These are phyloP conservation scores for Brachypodius melanocephalos DNA, from an alignment of 2,113 vertebrate genomes.

Conservation along the genomic window DNA sequence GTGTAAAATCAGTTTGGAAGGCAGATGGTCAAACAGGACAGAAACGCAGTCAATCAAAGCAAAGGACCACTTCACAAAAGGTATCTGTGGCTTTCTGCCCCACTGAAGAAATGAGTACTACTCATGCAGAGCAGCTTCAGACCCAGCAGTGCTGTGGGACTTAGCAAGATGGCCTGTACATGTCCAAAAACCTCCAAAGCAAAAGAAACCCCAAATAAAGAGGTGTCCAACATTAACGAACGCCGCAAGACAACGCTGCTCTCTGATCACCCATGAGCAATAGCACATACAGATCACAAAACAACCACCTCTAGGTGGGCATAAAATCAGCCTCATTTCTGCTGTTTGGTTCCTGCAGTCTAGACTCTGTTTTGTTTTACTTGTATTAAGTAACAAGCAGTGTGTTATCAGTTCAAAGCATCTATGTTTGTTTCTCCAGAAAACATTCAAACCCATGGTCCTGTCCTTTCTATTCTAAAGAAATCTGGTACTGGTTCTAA, in stretches of 20 bases:
- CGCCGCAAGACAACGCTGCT: background rate
- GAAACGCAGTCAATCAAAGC: background rate
- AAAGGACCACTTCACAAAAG: background rate
- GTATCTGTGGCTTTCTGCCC: background rate
- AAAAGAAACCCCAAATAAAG: background rate
- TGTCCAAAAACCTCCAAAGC: background rate
- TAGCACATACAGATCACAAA: background rate
- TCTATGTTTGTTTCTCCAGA: background rate
- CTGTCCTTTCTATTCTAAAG: background rate
- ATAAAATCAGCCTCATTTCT: background rate
- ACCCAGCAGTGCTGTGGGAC: background rate
- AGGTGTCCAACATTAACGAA: rapidly evolving
- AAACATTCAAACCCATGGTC: background rate
- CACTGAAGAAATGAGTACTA: background rate
- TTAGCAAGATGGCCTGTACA: background rate
- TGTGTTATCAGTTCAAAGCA: background rate
- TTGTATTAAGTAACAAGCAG: background rate
- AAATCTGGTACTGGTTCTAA: background rate
- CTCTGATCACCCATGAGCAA: background rate
- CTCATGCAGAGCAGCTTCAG: background rate
- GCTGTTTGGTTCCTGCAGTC: background rate
- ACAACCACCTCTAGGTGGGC: background rate
- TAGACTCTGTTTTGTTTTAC: background rate
- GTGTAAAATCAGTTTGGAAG: background rate
- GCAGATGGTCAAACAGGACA: background rate